Conservation (phyloP, 2,797 vertebrate species). For the Selene dorsalis region DNA sequence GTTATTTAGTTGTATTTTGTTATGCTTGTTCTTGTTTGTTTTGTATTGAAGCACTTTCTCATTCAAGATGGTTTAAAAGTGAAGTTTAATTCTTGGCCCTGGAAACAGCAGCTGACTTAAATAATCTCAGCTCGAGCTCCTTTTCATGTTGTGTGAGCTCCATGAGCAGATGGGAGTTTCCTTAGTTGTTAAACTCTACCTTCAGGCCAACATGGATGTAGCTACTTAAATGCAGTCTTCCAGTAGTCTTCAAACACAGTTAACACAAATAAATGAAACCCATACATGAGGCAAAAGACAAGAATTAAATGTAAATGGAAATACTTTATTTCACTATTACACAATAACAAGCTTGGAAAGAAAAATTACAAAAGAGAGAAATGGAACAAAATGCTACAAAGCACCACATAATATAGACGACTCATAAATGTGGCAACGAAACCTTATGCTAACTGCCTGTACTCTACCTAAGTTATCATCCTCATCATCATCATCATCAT, state of each 20-base stretch:
- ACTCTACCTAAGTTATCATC: conserved; percentile 77
- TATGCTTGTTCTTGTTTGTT: too few relatives aligned
- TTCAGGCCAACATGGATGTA: not conserved
- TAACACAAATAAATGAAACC: conserved; percentile 12
- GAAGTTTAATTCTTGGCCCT: not conserved
- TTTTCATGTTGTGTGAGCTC: too few relatives aligned
- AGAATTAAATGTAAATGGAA: conserved; percentile 87
- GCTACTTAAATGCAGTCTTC: not conserved
- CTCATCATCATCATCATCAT: conserved; percentile 62
- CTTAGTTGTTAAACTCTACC: not conserved
- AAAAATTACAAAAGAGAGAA: conserved; percentile 75
- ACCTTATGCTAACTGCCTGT: conserved; percentile 80
- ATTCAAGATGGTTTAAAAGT: not conserved
- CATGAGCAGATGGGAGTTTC: not conserved
- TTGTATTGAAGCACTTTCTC: too few relatives aligned
- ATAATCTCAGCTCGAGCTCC: too few relatives aligned
- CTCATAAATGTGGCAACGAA: conserved; percentile 83
- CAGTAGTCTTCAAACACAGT: not conserved
- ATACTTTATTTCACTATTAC: conserved; percentile 99
- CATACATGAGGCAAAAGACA: conserved; percentile 15
- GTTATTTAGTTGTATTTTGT: too few relatives aligned
- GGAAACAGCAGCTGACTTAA: too few relatives aligned
- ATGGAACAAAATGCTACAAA: conserved; percentile 88
- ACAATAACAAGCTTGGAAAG: conserved; percentile 91
- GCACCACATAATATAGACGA: conserved; percentile 89